These are phyloP conservation scores for Struthio camelus DNA, from an alignment of 2,113 vertebrate genomes.

Conservation along the genomic window DNA sequence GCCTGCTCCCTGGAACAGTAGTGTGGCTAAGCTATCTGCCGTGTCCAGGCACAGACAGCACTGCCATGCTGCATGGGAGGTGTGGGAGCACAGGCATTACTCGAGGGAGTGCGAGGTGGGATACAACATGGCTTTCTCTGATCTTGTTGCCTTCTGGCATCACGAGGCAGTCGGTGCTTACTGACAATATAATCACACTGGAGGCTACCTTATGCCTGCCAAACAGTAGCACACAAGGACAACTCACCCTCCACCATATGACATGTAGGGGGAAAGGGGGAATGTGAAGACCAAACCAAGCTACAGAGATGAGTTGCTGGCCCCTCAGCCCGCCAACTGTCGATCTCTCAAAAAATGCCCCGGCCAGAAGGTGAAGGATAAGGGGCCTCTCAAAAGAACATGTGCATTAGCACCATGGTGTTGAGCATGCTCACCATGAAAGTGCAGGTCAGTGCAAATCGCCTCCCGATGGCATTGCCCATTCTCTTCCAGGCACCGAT, in stretches of 20 bases:
- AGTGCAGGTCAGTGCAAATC: slow-evolving; percentile 89
- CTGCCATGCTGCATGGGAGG: fast-evolving
- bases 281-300: not conserved
- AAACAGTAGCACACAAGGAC: not conserved
- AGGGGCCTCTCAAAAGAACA: not conserved
- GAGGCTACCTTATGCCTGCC: fast-evolving
- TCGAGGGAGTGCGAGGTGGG: not conserved
- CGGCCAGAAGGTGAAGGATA: not conserved
- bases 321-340: not conserved
- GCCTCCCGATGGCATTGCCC: slow-evolving; percentile 86
- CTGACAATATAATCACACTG: not conserved
- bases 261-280: not conserved
- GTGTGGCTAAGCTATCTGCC: fast-evolving
- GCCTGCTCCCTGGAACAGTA: not conserved
- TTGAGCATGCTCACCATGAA: slow-evolving; percentile 78
- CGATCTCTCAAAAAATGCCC: not conserved
- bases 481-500: slow-evolving; percentile 86
- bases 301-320: not conserved
- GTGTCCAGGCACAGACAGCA: not conserved
- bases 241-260: fast-evolving
- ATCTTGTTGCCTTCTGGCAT: not conserved
- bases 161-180: not conserved
- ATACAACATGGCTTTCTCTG: not conserved
- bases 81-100: not conserved
- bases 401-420: not conserved